Base-by-base conservation (phyloP, 2,797 vertebrate species). In the Atherinosoma microstoma region DNA sequence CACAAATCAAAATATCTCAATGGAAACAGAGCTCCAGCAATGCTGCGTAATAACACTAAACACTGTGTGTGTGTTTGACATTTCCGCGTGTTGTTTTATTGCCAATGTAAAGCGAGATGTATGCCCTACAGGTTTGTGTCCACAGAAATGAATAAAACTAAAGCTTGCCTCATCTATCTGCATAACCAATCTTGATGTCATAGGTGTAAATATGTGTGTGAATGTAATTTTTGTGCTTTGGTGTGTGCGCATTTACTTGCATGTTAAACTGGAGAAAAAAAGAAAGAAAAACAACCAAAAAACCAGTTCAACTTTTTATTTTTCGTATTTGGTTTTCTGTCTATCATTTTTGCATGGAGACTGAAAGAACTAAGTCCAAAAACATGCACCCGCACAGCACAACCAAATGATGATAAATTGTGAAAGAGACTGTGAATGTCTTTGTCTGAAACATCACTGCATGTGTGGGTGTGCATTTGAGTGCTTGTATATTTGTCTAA, bases 391-490 rank as follows among this genome's bases (percentile, higher is more conserved):
- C 49, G 73, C 72, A 66, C 76, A 78, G 80, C 45, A 45, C 71
- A 77, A 72, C 34, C 56, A 73, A 88, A 87, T 73, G 79, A 75
- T 84, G 87, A 90, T 84, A 75, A 83, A 88, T 73, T 64, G 76
- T 69, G 69, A 78, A 70, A 70, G 47, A 60, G 51, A 65, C 67
- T 34, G 47, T 64, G 70, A 72, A 67, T 20, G 65, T 80, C 64
- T 85, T 60, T 58, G 59, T 67, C 72, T 79, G 67, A 75, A 58
- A 42, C 67, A 90, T 77, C 62, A 20, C 64, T 61, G 45, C 22
- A 24, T 22, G 78, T 79, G 72, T 72, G 71, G 59, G 29, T 45
- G 54, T 64, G 71, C 54, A 54, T 62, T 22, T 20, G 53, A 61
- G 15, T 58, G 53, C 2, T 29, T 56, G 27, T 80, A 79, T 45